Conservation (phyloP, 2,888 invertebrate species). For the Tetranychus piercei region DNA sequence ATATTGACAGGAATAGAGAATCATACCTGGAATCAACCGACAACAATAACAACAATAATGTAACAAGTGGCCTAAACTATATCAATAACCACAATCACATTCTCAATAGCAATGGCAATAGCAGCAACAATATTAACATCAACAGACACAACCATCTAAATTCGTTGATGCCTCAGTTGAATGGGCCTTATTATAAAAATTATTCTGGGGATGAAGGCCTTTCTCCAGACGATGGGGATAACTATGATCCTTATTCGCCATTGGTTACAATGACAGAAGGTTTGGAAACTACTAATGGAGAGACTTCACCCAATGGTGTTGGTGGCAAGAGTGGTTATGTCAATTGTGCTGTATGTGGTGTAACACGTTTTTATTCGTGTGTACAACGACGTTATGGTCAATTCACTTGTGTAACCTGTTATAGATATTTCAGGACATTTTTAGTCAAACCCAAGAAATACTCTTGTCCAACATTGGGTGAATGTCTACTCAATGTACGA, state of each 20-base stretch:
- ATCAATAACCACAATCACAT: constrained; percentile 7
- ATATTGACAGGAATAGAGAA: not conserved
- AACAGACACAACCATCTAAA: not conserved
- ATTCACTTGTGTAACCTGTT: constrained; percentile 23
- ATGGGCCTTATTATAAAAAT: not conserved
- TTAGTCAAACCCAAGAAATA: constrained; percentile 18
- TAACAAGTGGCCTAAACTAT: not conserved
- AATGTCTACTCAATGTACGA: constrained; percentile 13
- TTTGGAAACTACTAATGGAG: not conserved
- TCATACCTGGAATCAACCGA: not conserved
- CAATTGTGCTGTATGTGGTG: constrained; percentile 21
- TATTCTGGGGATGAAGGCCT: constrained; percentile 1
- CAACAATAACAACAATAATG: not conserved
- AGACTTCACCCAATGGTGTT: not conserved
- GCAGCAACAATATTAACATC: not conserved
- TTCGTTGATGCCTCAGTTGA: not conserved
- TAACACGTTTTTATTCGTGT: constrained; percentile 22
- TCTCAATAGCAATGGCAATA: not conserved
- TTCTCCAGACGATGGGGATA: constrained; percentile 5
- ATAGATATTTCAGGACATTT: constrained; percentile 20
- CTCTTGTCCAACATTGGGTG: constrained; percentile 16
- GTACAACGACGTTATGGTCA: constrained; percentile 22
- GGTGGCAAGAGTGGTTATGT: constrained; percentile 16
- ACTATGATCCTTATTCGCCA: constrained; percentile 6
- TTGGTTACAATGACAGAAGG: constrained; percentile 13